phyloP scores from a whole-genome alignment of 2,113 vertebrate genomes.

The Platichthys flesus region DNA sequence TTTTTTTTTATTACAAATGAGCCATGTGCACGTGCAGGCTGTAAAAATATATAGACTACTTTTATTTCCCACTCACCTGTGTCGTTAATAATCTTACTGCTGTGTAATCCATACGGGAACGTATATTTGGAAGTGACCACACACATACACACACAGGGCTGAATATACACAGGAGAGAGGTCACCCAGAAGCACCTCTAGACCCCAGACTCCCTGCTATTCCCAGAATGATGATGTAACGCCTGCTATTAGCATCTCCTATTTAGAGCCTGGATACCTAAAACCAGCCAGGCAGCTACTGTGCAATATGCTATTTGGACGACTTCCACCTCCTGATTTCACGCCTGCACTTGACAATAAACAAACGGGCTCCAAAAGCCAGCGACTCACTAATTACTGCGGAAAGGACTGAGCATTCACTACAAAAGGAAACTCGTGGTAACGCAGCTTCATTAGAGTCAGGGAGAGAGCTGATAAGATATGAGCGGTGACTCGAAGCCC shows the following conservation, averaged over 20 bases:
- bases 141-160: conserved; percentile 61
- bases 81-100: conserved; percentile 58
- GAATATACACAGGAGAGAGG: conserved; percentile 69
- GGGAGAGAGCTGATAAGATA: conserved; percentile 5
- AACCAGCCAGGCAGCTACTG: conserved; percentile 73
- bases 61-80: conserved; percentile 59
- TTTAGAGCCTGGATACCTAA: conserved; percentile 72
- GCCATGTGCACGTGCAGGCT: conserved; percentile 1
- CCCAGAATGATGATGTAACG: conserved; percentile 78
- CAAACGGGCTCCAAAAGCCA: conserved; percentile 32
- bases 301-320: conserved; percentile 64
- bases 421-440: conserved; percentile 27
- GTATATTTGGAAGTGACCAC: conserved; percentile 79
- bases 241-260: conserved; percentile 74
- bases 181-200: conserved; percentile 71
- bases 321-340: conserved; percentile 42
- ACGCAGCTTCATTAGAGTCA: conserved; percentile 14
- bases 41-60: conserved; percentile 51
- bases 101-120: conserved; percentile 71
- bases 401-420: background rate
- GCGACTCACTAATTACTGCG: conserved; percentile 14
- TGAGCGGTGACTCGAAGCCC: background rate
- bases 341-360: conserved; percentile 40
- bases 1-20: conserved; percentile 29
- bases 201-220: conserved; percentile 78